Percentiles rank a stretch among this genome's conserved stretches.
These are phyloP conservation scores for Phycodurus eques DNA, from an alignment of 2,113 vertebrate genomes.

Conservation along the genomic window DNA sequence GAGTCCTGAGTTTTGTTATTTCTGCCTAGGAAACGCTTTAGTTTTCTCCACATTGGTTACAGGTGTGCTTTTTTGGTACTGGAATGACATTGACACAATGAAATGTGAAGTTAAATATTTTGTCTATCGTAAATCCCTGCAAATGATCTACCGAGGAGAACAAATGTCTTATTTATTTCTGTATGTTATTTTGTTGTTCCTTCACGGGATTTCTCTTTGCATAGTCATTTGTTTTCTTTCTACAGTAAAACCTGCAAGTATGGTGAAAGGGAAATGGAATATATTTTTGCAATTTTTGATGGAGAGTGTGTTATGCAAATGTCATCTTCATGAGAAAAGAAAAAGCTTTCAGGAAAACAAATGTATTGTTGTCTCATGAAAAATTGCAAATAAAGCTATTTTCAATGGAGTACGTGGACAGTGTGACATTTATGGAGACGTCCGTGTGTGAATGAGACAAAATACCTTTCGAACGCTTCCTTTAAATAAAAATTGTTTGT, in stretches of 20 bases:
- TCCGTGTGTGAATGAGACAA: conserved; percentile 11
- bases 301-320: conserved; percentile 39
- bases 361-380: conserved; percentile 53
- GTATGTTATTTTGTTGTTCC: conserved; percentile 20
- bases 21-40: conserved; percentile 6
- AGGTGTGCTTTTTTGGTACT: conserved; percentile 33
- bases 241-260: conserved; percentile 43
- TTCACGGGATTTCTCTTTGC: conserved; percentile 39
- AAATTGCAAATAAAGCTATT: conserved; percentile 57
- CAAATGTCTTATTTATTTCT: conserved; percentile 53
- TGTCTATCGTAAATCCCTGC: conserved; percentile 31
- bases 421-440: conserved; percentile 22
- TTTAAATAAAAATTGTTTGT: too few species aligned
- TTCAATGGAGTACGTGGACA: conserved; percentile 22
- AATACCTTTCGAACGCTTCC: neutral
- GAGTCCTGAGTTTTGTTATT: conserved; percentile 11
- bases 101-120: conserved; percentile 56
- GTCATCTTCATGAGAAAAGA: conserved; percentile 34
- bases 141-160: conserved; percentile 38
- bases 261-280: conserved; percentile 63
- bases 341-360: conserved; percentile 50
- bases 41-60: conserved; percentile 12
- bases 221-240: conserved; percentile 36
- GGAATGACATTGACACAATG: conserved; percentile 22
- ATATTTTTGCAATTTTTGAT: conserved; percentile 62